Evolutionary conservation across 2,888 invertebrate species (phyloP).

Genomic region (Leptopterna dolabrata): DNA sequence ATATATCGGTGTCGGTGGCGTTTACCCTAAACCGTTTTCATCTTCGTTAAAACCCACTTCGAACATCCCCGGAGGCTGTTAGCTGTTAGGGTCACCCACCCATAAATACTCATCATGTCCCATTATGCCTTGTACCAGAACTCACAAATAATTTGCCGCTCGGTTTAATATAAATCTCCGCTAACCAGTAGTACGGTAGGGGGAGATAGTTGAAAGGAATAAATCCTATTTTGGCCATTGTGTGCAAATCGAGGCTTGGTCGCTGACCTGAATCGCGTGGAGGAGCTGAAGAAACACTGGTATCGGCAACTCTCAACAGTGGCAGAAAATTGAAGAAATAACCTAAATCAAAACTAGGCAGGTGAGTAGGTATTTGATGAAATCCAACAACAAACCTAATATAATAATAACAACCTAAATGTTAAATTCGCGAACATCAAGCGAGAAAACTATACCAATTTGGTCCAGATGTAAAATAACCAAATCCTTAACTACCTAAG

Average conservation of each 20-base stretch:
- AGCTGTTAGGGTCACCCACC: neutral
- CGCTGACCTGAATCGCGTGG: neutral
- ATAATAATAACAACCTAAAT: no score
- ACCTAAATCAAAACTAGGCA: no score
- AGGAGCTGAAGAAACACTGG: neutral
- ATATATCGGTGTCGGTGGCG: no score
- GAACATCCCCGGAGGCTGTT: neutral
- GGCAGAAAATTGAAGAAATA: no score
- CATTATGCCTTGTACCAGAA: neutral
- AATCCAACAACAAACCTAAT: no score
- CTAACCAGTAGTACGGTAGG: neutral
- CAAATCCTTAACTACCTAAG: no score
- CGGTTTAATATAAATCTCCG: neutral
- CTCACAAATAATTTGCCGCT: conserved; percentile 11
- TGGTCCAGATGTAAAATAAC: no score
- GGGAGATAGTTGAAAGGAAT: conserved; percentile 1
- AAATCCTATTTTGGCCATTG: neutral
- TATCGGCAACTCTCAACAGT: no score
- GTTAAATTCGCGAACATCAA: no score
- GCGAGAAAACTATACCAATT: no score
- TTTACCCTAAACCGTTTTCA: neutral
- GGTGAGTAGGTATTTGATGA: no score
- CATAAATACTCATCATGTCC: conserved; percentile 20
- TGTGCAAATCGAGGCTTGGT: neutral
- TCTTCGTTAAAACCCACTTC: neutral